phyloP scores from a whole-genome alignment of 2,888 invertebrate species.

The Xestoiulus laeticollis region DNA sequence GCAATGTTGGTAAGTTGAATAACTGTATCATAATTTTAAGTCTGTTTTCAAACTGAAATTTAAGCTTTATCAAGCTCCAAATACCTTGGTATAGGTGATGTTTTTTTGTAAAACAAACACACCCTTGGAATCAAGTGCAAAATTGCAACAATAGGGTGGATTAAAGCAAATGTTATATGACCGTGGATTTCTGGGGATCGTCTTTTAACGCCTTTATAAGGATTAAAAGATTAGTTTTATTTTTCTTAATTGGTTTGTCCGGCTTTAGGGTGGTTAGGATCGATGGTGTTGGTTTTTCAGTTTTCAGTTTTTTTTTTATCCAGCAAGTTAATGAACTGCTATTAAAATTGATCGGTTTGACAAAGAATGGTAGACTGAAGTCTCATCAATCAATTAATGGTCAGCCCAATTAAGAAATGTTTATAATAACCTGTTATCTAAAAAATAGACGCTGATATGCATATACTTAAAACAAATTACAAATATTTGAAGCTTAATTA shows the following conservation, averaged over 20 bases:
- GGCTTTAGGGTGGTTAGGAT: background rate
- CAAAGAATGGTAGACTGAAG: background rate
- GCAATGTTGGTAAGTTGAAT: background rate
- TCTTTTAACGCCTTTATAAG: conserved; percentile 21
- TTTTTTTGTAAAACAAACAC: background rate
- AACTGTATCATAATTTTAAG: background rate
- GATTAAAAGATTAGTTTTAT: conserved; percentile 41
- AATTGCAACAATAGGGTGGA: background rate
- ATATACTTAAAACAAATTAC: background rate
- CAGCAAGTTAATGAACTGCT: conserved; percentile 22
- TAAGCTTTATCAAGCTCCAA: background rate
- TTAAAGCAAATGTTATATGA: conserved; percentile 9
- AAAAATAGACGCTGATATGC: background rate
- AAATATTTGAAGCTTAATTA: background rate
- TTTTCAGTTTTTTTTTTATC: background rate
- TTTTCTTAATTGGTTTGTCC: conserved; percentile 39
- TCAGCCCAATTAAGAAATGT: background rate
- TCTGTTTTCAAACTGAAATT: background rate
- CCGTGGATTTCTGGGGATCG: background rate
- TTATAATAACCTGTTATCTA: conserved; percentile 28
- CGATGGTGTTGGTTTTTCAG: background rate
- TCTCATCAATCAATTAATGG: conserved; percentile 37
- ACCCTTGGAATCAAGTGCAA: background rate
- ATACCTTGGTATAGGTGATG: background rate
- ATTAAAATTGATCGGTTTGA: conserved; percentile 35